A percentile compares a stretch with the other conserved stretches of the same genome.
phyloP scores from a whole-genome alignment of 92 coral and sea anemone species.

The Pocillopora grandis region DNA sequence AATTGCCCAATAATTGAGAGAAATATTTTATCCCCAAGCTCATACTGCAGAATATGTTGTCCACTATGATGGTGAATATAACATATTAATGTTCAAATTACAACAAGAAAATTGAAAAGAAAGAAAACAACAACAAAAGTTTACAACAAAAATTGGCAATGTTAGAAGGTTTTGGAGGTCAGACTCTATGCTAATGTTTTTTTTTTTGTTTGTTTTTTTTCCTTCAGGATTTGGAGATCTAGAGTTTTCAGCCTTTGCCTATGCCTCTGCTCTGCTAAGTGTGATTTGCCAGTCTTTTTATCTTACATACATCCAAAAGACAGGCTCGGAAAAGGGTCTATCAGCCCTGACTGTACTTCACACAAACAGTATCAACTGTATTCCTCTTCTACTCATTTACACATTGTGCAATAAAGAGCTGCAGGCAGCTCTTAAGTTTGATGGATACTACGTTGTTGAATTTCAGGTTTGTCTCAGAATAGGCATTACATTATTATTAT shows the following conservation, averaged over 20 bases:
- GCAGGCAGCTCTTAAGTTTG: conserved; percentile 47
- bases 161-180: background rate
- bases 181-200: too few relatives aligned
- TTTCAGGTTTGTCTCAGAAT: conserved; percentile 24
- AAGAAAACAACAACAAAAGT: too few relatives aligned
- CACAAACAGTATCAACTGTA: conserved; percentile 83
- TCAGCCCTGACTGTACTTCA: conserved; percentile 80
- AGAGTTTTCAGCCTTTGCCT: conserved; percentile 70
- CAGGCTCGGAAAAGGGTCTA: conserved; percentile 80
- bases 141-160: background rate
- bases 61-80: background rate
- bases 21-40: too few relatives aligned
- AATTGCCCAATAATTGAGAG: too few relatives aligned
- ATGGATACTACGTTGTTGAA: conserved; percentile 5
- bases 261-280: conserved; percentile 82
- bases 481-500: background rate
- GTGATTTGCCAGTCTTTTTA: conserved; percentile 88
- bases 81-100: too few relatives aligned
- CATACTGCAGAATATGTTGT: background rate
- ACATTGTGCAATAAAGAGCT: conserved; percentile 60
- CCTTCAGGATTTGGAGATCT: conserved; percentile 87
- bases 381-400: conserved; percentile 74
- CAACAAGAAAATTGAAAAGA: too few relatives aligned
- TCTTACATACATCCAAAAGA: conserved; percentile 85
- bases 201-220: background rate